Evolutionary conservation across 2,888 invertebrate genomes (phyloP).

Genomic region (Sisyra nigra): DNA sequence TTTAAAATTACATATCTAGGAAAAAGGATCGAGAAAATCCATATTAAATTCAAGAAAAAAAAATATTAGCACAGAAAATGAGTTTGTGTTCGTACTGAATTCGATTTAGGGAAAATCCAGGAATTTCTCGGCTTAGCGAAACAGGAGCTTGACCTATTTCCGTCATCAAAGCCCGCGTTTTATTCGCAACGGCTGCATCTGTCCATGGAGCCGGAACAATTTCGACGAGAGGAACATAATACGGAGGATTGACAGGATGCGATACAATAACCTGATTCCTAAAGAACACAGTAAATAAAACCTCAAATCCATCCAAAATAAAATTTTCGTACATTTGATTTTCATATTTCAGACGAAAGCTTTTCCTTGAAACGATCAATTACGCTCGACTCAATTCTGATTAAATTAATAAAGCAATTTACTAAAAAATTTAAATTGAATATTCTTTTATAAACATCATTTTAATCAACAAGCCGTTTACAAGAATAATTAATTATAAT

Average conservation of each 20-base stretch:
- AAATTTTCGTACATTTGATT: too few species aligned
- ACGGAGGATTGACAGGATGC: conserved; percentile 94
- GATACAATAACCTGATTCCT: conserved; percentile 57
- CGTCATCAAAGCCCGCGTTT: conserved; percentile 61
- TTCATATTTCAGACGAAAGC: too few species aligned
- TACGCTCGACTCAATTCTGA: too few species aligned
- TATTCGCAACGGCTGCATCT: conserved; percentile 51
- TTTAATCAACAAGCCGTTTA: too few species aligned
- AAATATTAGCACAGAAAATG: not conserved
- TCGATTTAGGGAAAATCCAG: conserved; percentile 86
- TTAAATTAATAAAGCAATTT: too few species aligned
- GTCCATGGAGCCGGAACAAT: conserved; percentile 93
- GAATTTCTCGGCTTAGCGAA: conserved; percentile 67
- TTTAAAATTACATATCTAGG: conserved; percentile 77
- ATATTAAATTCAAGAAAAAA: conserved; percentile 6
- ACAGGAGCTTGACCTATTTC: conserved; percentile 89
- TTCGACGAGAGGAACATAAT: conserved; percentile 89
- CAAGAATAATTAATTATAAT: too few species aligned
- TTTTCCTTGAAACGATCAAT: too few species aligned
- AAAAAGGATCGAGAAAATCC: conserved; percentile 8
- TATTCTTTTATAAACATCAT: too few species aligned
- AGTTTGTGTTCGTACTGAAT: conserved; percentile 51
- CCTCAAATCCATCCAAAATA: not conserved
- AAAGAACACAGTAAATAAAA: conserved; percentile 10
- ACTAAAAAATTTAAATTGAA: too few species aligned